Base-by-base conservation (phyloP, 2,797 vertebrate genomes). In the Poecile montanus region DNA sequence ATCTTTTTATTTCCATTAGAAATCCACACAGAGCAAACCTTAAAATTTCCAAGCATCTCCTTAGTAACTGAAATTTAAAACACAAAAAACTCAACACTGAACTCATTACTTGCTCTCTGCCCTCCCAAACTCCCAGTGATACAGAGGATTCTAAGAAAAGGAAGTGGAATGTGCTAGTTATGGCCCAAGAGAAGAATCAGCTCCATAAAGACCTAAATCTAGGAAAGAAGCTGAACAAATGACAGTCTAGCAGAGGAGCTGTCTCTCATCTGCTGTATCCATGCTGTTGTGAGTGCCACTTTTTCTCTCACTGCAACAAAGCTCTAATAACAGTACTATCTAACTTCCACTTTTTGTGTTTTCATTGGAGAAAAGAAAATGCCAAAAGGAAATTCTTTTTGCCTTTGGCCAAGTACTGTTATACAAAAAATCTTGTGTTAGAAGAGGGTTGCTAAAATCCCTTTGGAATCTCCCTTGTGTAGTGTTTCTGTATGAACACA, bases 301-400 rank as follows among this genome's bases (percentile, higher is more conserved):
- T 96, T 78, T 79, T 67, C 68, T 67, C 61, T 79, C 13, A 0
- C 40, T 79, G 67, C 51, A 81, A 78, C 83, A 76, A 92, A 82
- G n/a, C 71, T 88, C 56, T 78, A 88, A 76, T 47, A 93, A 79
- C 83, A 84, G 45, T 32, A 47, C 79, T 95, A 95, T 94, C 88
- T 93, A 88, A 90, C 88, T 92, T 96, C 85, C 91, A 93, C 85
- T 94, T 96, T 79, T 67, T 88, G 30, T 96, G 77, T 96, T 96
- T 94, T 92, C 88, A 90, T 88, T 96, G 80, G 94, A 96, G 63
- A 84, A 67, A 91, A 87, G 84, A 86, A 94, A 77, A 73, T 61
- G 79, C 89, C 88, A 93, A 88, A 94, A 94, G 94, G 94, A 96
- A 96, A 95, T 96, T 90, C 93, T 96, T 96, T 40, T 85, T 91